Conservation (phyloP, 2,888 invertebrate species). For the Bombylius major region DNA sequence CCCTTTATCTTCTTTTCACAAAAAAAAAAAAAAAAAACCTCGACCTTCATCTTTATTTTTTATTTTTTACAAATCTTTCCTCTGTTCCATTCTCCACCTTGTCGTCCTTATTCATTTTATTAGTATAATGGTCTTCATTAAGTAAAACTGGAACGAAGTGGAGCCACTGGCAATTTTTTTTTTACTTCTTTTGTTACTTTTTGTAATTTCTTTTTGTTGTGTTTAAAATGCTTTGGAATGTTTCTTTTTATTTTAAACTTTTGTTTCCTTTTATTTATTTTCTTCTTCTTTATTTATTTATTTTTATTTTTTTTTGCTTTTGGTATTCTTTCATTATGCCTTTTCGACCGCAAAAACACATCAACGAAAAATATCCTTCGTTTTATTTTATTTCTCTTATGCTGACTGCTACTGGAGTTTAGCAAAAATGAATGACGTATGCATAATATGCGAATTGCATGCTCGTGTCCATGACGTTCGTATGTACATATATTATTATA, state of each 20-base stretch:
- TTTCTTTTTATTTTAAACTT: too few species aligned
- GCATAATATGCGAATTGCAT: too few species aligned
- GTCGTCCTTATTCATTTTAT: too few species aligned
- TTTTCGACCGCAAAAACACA: slow-evolving; percentile 4
- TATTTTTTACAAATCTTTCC: too few species aligned
- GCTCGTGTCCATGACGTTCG: too few species aligned
- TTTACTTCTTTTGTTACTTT: background rate
- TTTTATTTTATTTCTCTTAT: background rate
- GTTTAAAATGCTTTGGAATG: too few species aligned
- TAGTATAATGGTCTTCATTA: background rate
- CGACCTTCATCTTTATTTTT: too few species aligned
- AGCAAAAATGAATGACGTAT: background rate
- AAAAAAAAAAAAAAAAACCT: too few species aligned
- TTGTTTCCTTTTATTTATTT: background rate
- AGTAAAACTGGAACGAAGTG: background rate
- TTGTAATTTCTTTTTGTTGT: too few species aligned
- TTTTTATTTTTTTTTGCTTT: background rate
- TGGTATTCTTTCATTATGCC: background rate
- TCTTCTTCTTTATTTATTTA: background rate
- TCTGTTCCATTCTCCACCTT: too few species aligned
- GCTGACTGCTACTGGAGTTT: slow-evolving; percentile 3
- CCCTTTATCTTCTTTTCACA: too few species aligned
- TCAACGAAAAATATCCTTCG: slow-evolving; percentile 6
- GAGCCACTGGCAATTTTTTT: background rate
- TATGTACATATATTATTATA: too few species aligned